Percentiles rank a stretch among this genome's conserved stretches.
These are phyloP conservation scores for Lagorchestes hirsutus DNA, from an alignment of 2,797 vertebrate species.

Conservation along the genomic window DNA sequence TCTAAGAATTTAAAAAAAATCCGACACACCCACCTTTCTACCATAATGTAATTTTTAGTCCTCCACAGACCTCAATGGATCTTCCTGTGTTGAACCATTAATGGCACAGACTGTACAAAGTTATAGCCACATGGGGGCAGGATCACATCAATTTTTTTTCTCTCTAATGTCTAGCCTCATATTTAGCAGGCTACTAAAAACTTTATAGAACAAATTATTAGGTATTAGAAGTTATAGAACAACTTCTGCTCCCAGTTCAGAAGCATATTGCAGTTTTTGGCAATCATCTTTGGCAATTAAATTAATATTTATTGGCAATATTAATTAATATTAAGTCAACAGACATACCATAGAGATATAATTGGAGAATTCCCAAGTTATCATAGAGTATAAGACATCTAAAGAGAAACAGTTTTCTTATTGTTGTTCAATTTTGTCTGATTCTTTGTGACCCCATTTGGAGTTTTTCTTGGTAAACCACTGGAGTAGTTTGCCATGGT, in stretches of 20 bases:
- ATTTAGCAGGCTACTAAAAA: conserved; percentile 13
- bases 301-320: too few species aligned
- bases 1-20: conserved; percentile 5
- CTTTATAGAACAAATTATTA: not conserved
- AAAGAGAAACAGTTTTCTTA: not conserved
- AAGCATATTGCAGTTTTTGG: not conserved
- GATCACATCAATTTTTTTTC: conserved; percentile 57
- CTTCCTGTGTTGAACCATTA: not conserved
- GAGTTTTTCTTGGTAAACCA: not conserved
- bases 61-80: not conserved
- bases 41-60: not conserved
- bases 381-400: not conserved
- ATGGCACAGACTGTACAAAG: not conserved
- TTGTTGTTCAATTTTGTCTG: not conserved
- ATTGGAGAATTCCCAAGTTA: not conserved
- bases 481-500: not conserved
- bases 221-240: conserved; percentile 10
- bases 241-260: conserved; percentile 26
- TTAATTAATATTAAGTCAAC: not conserved
- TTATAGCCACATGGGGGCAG: conserved; percentile 77
- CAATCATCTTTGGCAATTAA: not conserved
- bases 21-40: not conserved
- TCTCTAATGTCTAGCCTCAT: not conserved
- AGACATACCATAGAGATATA: not conserved
- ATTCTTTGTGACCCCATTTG: not conserved